Base-by-base conservation (phyloP, 2,797 vertebrate genomes). In the Scomberomorus guttatus region DNA sequence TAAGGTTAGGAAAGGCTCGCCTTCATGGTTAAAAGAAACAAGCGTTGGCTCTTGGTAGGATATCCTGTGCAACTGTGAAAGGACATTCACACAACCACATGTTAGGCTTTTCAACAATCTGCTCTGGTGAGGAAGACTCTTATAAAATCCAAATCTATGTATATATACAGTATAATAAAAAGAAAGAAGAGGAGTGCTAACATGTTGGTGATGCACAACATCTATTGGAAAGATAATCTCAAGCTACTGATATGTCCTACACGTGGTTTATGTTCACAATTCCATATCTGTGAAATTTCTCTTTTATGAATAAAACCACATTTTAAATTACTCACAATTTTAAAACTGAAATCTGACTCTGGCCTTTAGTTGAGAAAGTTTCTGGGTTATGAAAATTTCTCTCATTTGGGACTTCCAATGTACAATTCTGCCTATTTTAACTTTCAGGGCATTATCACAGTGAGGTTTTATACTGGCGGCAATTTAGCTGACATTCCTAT, bases 371-470 rank as follows among this genome's bases (percentile, higher is more conserved):
- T 64, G 44, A 46, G 44, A 46, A 4, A 46, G 44, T 29, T 58
- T 59, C 48, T 52, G 14, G 25, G 4, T 67, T 50, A 34, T 62
- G n/a, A 29, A 12, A 44, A 13, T 5, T 17, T 63, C 20, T 48
- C 14, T 32, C 34, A 46, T 46, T 14, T 11, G n/a, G 10, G 51
- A 39, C 17, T 25, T 25, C 11, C 3, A 48, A 1, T 54, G 24
- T 32, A 32, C 60, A 39, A 6, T 42, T 72, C 29, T 59, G 46
- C 48, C 32, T 55, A 18, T 54, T 67, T 51, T 56, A 39, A 22
- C 34, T 60, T 66, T 59, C n/a, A 46, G 39, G 18, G 10, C n/a
- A 32, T 46, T 54, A 22, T 48, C 48, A 65, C 37, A 39, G 46
- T 17, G 9, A 50, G 17, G 46, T n/a, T 8, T 32, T 39, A 46